Conservation (phyloP, 2,113 vertebrate species). For the Artemisiospiza belli region DNA sequence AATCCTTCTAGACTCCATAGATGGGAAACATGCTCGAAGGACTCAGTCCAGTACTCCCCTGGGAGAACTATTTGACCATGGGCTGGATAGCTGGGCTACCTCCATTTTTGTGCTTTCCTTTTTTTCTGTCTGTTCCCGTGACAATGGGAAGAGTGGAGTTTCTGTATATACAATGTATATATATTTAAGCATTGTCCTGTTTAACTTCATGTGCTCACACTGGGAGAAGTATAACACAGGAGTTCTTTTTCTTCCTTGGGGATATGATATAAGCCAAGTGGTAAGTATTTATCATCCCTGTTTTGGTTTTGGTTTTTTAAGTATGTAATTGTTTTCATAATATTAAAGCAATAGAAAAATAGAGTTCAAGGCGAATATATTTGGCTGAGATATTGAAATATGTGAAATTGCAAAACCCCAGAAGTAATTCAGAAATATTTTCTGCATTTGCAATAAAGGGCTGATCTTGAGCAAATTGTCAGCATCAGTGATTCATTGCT, state of each 20-base stretch:
- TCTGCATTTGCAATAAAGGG: not conserved
- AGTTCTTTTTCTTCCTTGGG: constrained; percentile 73
- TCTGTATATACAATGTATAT: constrained; percentile 71
- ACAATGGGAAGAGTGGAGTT: constrained; percentile 44
- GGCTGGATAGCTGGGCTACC: constrained; percentile 75
- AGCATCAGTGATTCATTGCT: not conserved
- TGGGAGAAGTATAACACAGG: constrained; percentile 77
- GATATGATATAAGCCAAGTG: constrained; percentile 73
- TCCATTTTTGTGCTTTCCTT: constrained; percentile 72
- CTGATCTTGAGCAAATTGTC: not conserved
- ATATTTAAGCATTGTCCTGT: constrained; percentile 65
- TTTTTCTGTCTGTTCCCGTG: constrained; percentile 69
- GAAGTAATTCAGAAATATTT: constrained; percentile 16
- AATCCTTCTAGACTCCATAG: constrained; percentile 66
- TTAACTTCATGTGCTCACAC: constrained; percentile 75
- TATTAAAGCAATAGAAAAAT: constrained; percentile 4
- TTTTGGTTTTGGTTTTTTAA: constrained; percentile 7
- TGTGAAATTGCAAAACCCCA: not conserved
- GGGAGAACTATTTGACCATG: constrained; percentile 75
- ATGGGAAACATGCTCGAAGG: constrained; percentile 74
- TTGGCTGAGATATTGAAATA: constrained; percentile 9
- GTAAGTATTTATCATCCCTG: constrained; percentile 58
- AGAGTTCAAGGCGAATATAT: not conserved
- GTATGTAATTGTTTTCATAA: constrained; percentile 18
- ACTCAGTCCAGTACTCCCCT: constrained; percentile 71